Evolutionary conservation across 2,113 vertebrate species (phyloP), one percentile per base, ranked within the genome.

Genomic region (Crotalus helleri): DNA sequence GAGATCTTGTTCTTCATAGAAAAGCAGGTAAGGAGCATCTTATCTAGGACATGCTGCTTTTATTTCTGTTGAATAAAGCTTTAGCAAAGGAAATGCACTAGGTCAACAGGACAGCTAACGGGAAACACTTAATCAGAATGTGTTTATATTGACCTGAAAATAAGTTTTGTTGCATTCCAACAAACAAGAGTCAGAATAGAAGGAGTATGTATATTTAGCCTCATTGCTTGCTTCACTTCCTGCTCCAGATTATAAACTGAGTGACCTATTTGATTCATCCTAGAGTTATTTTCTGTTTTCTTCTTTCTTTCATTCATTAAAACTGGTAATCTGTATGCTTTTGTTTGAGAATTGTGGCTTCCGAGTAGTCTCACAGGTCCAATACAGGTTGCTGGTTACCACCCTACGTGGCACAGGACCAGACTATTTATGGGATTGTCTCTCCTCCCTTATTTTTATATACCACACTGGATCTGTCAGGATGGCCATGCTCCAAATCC

Each of bases 41-140:
- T 69, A 29, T 92, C 93, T 85, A n/a, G 85, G n/a, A 44, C 81
- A 26, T 2, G 59, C 89, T 95, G 90, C 95, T 94, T 94, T 91
- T 11, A 17, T 33, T 44, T 44, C 33, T 81, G 33, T 81, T 96
- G 57, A 89, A 95, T 95, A 91, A 93, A 94, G 61, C 92, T 92
- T 86, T 90, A 44, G 49, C 49, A 87, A 93, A 92, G 96, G 95
- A 96, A 96, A 92, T 7, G 0, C 93, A 95, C 94, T 95, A 96
- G 64, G 91, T 97, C 95, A 96, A 94, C 95, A 94, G 95, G 96
- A 95, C 95, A 96, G 87, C 94, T 94, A 92, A 93, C 94, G 96
- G 96, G 97, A 97, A 97, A 97, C 95, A 93, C 94, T 95, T 92
- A 93, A 95, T 95, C 93, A 74, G 94, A 92, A 90, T 10, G 0